Conservation (phyloP, 1,140 invertebrate species). For the Drosophila repleta region DNA sequence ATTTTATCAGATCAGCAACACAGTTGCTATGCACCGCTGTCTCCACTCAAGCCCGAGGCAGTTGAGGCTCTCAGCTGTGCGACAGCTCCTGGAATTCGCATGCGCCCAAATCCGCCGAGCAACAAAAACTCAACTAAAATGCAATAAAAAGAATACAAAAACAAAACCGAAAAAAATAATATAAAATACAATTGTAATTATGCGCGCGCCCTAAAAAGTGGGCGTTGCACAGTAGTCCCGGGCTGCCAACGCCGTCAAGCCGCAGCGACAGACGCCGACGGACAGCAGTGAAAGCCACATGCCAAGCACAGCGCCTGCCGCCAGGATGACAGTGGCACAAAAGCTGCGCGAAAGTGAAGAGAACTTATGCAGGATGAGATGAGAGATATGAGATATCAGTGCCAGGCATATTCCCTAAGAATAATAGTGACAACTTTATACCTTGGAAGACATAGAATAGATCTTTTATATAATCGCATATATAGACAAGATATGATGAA, state of each 20-base stretch:
- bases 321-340: constrained; percentile 52
- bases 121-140: constrained; percentile 9
- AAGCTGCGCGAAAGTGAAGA: no score
- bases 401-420: no score
- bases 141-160: constrained; percentile 2
- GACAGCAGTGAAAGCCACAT: constrained; percentile 63
- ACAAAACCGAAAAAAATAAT: constrained; percentile 24
- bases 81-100: constrained; percentile 77
- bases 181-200: constrained; percentile 61
- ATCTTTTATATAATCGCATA: no score
- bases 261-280: constrained; percentile 11
- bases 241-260: constrained; percentile 66
- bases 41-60: not conserved
- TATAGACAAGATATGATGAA: no score
- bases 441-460: no score
- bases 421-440: no score
- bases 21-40: no score
- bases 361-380: no score
- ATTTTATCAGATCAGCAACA: no score
- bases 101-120: constrained; percentile 21
- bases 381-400: no score
- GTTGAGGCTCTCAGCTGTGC: constrained; percentile 44
- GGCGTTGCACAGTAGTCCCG: constrained; percentile 77
- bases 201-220: constrained; percentile 55
- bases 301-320: constrained; percentile 40